A percentile compares a stretch with the other conserved stretches of the same genome.
Evolutionary conservation across 2,888 invertebrate species (phyloP).

Genomic region (Heliconius erato): DNA sequence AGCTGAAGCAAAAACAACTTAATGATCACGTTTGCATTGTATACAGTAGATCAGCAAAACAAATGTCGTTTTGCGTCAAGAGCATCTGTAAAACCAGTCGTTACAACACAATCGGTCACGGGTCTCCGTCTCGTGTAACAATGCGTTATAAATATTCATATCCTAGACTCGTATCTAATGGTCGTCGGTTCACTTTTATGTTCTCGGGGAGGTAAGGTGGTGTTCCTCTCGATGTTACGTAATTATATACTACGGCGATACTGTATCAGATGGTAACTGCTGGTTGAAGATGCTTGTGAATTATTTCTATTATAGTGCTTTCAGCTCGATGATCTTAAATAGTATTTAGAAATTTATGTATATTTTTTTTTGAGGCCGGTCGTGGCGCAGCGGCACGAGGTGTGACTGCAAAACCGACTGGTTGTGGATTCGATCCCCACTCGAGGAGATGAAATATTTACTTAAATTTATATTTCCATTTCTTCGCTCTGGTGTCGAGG

Average conservation of each 20-base stretch:
- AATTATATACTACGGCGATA: background rate
- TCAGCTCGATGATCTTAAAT: background rate
- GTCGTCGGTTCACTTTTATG: constrained; percentile 29
- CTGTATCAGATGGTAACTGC: constrained; percentile 1
- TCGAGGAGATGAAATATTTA: too few relatives aligned
- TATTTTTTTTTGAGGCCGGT: too few relatives aligned
- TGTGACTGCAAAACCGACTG: too few relatives aligned
- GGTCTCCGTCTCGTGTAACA: constrained; percentile 59
- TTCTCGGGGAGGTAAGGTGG: constrained; percentile 18
- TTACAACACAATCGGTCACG: constrained; percentile 57
- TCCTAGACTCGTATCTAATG: constrained; percentile 51
- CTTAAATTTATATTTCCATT: too few relatives aligned
- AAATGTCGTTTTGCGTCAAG: constrained; percentile 56
- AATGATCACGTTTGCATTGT: constrained; percentile 8
- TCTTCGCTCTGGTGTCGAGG: too few relatives aligned
- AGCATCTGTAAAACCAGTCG: constrained; percentile 12
- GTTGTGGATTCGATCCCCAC: too few relatives aligned
- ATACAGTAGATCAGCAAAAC: constrained; percentile 12
- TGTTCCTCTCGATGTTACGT: background rate
- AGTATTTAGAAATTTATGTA: background rate
- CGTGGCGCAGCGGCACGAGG: too few relatives aligned
- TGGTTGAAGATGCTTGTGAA: background rate
- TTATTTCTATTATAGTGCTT: constrained; percentile 7
- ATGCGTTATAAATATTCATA: constrained; percentile 59
- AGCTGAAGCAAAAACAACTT: background rate